Percentiles rank a stretch among this genome's conserved stretches.
Evolutionary conservation across 1,140 invertebrate genomes (phyloP).

Genomic region (Lineus longissimus): DNA sequence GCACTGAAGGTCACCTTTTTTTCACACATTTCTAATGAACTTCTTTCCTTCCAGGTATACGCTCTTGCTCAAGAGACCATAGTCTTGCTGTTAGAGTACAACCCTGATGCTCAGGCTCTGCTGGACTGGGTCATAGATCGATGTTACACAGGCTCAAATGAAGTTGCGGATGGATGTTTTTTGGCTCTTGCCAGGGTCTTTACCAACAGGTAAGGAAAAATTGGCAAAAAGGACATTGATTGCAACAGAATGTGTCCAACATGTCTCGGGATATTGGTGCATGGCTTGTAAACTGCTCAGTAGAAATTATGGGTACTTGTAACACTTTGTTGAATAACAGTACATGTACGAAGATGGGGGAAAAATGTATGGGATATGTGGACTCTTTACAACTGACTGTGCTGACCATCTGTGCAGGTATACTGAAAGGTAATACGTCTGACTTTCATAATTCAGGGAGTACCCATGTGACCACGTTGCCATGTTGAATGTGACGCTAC

Average conservation of each 20-base stretch:
- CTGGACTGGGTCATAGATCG: constrained; percentile 97
- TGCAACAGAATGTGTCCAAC: too few relatives aligned
- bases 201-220: constrained; percentile 73
- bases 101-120: constrained; percentile 87
- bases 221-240: background rate
- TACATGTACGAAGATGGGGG: constrained; percentile 3
- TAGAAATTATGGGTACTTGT: background rate
- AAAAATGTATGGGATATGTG: background rate
- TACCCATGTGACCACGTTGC: constrained; percentile 98
- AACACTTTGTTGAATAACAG: constrained; percentile 2
- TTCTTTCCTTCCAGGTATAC: constrained; percentile 80
- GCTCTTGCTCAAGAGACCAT: constrained; percentile 88
- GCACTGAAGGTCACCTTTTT: too few relatives aligned
- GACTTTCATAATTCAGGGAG: constrained; percentile 75
- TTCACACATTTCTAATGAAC: too few relatives aligned
- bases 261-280: too few relatives aligned
- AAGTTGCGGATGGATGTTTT: constrained; percentile 93
- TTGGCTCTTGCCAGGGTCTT: constrained; percentile 92
- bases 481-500: constrained; percentile 93
- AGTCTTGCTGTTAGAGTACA: constrained; percentile 89
- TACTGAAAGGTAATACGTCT: too few relatives aligned
- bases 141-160: constrained; percentile 86
- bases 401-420: background rate
- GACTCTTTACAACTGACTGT: background rate
- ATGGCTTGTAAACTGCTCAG: too few relatives aligned